Conservation (phyloP, 2,888 invertebrate species). For the Microdon myrmicae region DNA sequence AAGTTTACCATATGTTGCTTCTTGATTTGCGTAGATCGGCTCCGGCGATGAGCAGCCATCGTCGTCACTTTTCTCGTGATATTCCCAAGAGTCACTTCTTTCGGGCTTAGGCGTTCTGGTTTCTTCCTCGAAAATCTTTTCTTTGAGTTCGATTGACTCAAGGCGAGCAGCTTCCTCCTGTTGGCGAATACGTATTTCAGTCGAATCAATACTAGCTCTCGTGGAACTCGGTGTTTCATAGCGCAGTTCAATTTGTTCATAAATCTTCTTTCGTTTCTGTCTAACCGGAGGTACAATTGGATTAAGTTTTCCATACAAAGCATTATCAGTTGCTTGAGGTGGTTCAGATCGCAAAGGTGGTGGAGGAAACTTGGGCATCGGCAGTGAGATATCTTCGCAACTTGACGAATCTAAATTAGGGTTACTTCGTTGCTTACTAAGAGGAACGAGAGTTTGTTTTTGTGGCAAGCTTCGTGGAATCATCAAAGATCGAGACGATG, state of each 20-base stretch:
- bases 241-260: slow-evolving; percentile 60
- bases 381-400: slow-evolving; percentile 53
- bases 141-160: slow-evolving; percentile 58
- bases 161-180: slow-evolving; percentile 56
- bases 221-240: slow-evolving; percentile 51
- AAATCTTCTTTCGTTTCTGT: slow-evolving; percentile 60
- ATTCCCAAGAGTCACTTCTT: slow-evolving; percentile 65
- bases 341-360: slow-evolving; percentile 53
- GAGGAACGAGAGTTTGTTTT: slow-evolving; percentile 53
- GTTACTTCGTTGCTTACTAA: slow-evolving; percentile 50
- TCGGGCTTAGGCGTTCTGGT: slow-evolving; percentile 60
- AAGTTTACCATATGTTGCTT: slow-evolving; percentile 64
- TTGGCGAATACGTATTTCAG: slow-evolving; percentile 59
- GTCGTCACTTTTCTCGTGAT: slow-evolving; percentile 57
- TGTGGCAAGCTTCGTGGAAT: slow-evolving; percentile 54
- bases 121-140: slow-evolving; percentile 57
- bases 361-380: slow-evolving; percentile 64
- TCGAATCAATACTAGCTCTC: slow-evolving; percentile 60
- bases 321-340: slow-evolving; percentile 46
- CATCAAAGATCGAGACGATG: slow-evolving; percentile 47
- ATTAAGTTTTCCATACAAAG: slow-evolving; percentile 57
- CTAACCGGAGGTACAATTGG: slow-evolving; percentile 58
- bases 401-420: slow-evolving; percentile 28
- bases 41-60: slow-evolving; percentile 58
- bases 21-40: slow-evolving; percentile 65